Evolutionary conservation across 2,888 invertebrate species (phyloP).

Genomic region (Cosmopolites sordidus): DNA sequence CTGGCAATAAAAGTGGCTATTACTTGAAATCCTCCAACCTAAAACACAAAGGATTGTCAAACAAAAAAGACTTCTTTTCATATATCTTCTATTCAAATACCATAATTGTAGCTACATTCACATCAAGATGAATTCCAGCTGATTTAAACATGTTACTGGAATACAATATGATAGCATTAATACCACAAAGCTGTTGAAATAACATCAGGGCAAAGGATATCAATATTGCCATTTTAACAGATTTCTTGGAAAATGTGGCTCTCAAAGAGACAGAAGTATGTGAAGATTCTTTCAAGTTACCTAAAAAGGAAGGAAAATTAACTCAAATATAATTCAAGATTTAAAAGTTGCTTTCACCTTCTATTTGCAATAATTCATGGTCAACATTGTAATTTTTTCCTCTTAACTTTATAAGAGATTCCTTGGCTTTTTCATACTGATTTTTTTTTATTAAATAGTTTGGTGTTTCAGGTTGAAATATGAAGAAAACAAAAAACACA

Average conservation of each 20-base stretch:
- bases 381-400: slow-evolving; percentile 66
- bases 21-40: slow-evolving; percentile 78
- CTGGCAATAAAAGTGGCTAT: slow-evolving; percentile 70
- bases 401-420: slow-evolving; percentile 66
- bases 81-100: slow-evolving; percentile 5
- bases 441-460: slow-evolving; percentile 63
- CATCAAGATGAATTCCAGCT: slow-evolving; percentile 57
- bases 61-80: not conserved
- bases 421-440: slow-evolving; percentile 61
- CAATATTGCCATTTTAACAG: slow-evolving; percentile 55
- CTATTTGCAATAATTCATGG: slow-evolving; percentile 60
- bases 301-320: slow-evolving; percentile 10
- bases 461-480: slow-evolving; percentile 86
- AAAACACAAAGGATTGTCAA: not conserved
- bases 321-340: not conserved
- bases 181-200: slow-evolving; percentile 83
- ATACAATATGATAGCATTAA: slow-evolving; percentile 81
- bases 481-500: slow-evolving; percentile 63
- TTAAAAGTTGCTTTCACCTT: slow-evolving; percentile 34
- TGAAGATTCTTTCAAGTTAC: slow-evolving; percentile 32
- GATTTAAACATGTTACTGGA: slow-evolving; percentile 67
- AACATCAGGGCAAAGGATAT: slow-evolving; percentile 80
- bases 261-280: slow-evolving; percentile 31
- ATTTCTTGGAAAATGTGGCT: slow-evolving; percentile 29
- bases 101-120: slow-evolving; percentile 66